phyloP scores from a whole-genome alignment of 2,113 vertebrate species.

The Polypterus senegalus region DNA sequence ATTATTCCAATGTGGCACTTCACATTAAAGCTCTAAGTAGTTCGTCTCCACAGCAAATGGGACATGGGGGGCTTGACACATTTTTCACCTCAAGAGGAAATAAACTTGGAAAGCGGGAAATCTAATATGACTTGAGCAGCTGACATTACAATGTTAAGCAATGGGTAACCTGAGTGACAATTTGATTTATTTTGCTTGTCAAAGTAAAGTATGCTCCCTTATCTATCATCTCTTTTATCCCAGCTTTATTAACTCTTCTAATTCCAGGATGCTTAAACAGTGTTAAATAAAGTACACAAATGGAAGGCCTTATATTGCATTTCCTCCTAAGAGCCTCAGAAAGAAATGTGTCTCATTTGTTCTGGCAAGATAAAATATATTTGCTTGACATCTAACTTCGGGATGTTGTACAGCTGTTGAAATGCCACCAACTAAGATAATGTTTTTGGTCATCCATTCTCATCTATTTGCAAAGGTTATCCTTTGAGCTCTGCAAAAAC shows the following conservation, averaged over 20 bases:
- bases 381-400: too few species aligned
- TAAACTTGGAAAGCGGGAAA: neutral
- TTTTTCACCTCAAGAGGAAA: slow-evolving; percentile 5
- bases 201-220: slow-evolving; percentile 6
- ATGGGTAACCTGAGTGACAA: neutral
- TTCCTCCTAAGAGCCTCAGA: too few species aligned
- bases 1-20: too few species aligned
- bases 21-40: too few species aligned
- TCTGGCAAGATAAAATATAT: too few species aligned
- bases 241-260: neutral
- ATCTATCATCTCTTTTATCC: neutral
- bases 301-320: neutral
- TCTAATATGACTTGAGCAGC: slow-evolving; percentile 9
- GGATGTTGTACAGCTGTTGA: too few species aligned
- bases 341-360: too few species aligned
- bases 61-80: neutral
- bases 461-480: too few species aligned
- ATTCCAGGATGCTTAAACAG: slow-evolving; percentile 3
- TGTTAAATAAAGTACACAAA: slow-evolving; percentile 8
- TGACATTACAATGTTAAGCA: neutral
- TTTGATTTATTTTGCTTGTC: slow-evolving; percentile 10
- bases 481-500: too few species aligned
- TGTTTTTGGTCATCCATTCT: too few species aligned
- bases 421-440: too few species aligned
- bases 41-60: too few species aligned